Evolutionary conservation across 2,113 vertebrate species (phyloP).

Genomic region (Paradisaea rubra): DNA sequence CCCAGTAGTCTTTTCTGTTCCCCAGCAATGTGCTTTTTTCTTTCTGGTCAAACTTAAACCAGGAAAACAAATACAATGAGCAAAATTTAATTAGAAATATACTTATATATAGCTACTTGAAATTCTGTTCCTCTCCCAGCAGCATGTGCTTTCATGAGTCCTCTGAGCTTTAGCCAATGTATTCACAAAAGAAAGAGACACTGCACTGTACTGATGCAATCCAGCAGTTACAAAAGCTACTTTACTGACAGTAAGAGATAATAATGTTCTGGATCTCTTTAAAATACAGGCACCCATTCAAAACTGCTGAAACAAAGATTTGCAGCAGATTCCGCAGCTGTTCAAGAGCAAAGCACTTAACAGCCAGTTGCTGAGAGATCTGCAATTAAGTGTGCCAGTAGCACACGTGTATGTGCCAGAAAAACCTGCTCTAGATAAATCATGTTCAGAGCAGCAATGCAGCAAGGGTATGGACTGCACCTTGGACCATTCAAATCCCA

Average conservation of each 20-base stretch:
- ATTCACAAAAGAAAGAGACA: not conserved
- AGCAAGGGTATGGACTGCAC: not conserved
- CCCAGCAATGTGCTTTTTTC: constrained; percentile 90
- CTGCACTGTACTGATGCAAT: not conserved
- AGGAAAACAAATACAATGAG: not conserved
- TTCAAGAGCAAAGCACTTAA: not conserved
- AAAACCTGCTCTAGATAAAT: not conserved
- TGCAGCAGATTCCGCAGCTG: not conserved
- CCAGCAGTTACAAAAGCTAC: not conserved
- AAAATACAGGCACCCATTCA: not conserved
- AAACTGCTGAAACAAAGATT: not conserved
- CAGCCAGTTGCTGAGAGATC: not conserved
- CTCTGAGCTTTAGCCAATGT: not conserved
- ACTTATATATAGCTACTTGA: not conserved
- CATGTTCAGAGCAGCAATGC: not conserved
- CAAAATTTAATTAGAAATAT: not conserved
- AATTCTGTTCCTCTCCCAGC: not conserved
- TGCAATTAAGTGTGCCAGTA: not conserved
- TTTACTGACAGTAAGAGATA: not conserved
- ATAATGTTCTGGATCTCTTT: not conserved
- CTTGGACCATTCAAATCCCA: not conserved
- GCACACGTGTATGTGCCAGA: accelerated
- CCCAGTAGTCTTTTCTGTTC: constrained; percentile 95
- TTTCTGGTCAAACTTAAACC: constrained; percentile 89
- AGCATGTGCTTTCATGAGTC: not conserved